Percentiles rank a stretch among this genome's conserved stretches.
phyloP scores from a whole-genome alignment of 2,797 vertebrate species.

The Onychomys leucogaster region DNA sequence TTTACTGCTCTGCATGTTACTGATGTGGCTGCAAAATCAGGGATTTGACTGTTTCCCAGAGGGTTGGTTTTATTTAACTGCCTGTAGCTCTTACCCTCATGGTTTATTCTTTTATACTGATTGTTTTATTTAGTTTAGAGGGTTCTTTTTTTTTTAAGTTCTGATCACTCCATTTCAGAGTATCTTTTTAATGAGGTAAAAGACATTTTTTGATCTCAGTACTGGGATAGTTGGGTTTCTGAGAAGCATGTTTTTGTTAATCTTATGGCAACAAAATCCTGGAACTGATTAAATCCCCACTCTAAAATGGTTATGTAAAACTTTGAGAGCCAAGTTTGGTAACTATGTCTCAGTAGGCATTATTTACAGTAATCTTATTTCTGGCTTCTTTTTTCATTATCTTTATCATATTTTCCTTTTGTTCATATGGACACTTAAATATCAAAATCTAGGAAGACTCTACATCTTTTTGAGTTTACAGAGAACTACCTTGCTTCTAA shows the following conservation, averaged over 20 bases:
- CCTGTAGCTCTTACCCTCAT: not conserved
- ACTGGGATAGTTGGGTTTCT: not conserved
- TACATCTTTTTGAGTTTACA: not conserved
- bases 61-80: conserved; percentile 1
- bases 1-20: not conserved
- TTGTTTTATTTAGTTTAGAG: conserved; percentile 32
- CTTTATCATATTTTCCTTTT: not conserved
- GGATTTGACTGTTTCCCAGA: not conserved
- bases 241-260: conserved; percentile 29
- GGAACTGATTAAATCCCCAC: not conserved
- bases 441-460: not conserved
- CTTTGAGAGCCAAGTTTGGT: not conserved
- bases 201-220: not conserved
- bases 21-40: conserved; percentile 7
- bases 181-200: not conserved
- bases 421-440: not conserved
- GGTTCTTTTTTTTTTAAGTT: not conserved
- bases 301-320: conserved; percentile 3
- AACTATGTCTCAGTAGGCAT: not conserved
- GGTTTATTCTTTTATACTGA: not conserved
- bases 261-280: not conserved
- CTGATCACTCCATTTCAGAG: not conserved
- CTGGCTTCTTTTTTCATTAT: conserved; percentile 7
- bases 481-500: conserved; percentile 5
- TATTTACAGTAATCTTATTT: not conserved